These are phyloP conservation scores for Chaetophractus vellerosus DNA, from an alignment of 2,797 vertebrate species.

Conservation along the genomic window DNA sequence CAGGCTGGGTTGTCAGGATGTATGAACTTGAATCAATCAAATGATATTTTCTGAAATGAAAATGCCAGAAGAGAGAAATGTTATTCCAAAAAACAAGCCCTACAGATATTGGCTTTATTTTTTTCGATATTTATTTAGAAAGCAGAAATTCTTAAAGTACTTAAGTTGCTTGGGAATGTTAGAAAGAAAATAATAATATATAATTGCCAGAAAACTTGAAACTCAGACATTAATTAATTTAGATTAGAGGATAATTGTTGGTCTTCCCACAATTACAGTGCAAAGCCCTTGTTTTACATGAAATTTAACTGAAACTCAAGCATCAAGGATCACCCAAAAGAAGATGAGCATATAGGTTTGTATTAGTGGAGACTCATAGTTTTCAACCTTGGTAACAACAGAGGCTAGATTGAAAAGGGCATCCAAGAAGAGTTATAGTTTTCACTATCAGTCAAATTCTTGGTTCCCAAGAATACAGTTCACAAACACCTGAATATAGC, in stretches of 20 bases:
- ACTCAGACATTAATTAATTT: not conserved
- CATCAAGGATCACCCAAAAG: not conserved
- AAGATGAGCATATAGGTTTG: not conserved
- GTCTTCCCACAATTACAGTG: not conserved
- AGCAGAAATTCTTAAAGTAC: not conserved
- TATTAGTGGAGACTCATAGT: rapidly evolving
- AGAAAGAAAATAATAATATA: not conserved
- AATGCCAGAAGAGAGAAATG: not conserved
- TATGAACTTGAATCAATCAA: not conserved
- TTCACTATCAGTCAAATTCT: not conserved
- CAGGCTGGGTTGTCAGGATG: not conserved
- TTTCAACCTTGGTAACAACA: not conserved
- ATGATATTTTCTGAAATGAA: not conserved
- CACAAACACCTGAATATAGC: not conserved
- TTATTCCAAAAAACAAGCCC: not conserved
- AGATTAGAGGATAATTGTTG: not conserved
- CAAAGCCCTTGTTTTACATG: not conserved
- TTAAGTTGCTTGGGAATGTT: not conserved
- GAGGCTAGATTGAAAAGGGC: not conserved
- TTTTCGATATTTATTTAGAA: not conserved
- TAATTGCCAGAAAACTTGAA: not conserved
- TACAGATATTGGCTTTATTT: not conserved
- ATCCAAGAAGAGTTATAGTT: not conserved
- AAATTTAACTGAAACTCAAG: not conserved
- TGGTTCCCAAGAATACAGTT: not conserved